Conservation (phyloP, 2,113 vertebrate species). For the Cryptomyrus ogoouensis region DNA sequence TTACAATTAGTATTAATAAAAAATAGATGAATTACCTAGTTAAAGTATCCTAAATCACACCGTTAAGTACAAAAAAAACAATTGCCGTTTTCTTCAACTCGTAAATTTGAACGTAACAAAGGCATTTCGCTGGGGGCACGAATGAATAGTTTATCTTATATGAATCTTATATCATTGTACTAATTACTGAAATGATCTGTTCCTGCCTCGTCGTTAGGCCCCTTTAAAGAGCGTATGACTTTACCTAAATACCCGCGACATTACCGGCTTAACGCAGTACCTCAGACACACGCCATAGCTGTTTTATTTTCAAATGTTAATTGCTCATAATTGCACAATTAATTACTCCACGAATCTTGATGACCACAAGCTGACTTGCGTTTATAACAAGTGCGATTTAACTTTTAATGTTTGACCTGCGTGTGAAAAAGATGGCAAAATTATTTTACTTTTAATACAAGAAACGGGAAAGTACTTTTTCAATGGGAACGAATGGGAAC, state of each 20-base stretch:
- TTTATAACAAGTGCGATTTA: not conserved
- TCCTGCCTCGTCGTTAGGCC: not conserved
- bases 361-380: not conserved
- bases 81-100: not conserved
- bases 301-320: constrained; percentile 2
- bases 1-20: not conserved
- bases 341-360: not conserved
- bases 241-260: not conserved
- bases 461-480: not conserved
- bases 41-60: not conserved
- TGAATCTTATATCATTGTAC: not conserved
- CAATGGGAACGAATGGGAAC: not conserved
- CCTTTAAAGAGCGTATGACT: not conserved
- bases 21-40: not conserved
- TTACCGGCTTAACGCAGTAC: not conserved
- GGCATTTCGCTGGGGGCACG: not conserved
- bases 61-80: not conserved
- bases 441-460: not conserved
- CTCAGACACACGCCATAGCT: not conserved
- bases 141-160: not conserved
- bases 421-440: not conserved
- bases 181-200: not conserved
- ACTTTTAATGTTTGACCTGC: not conserved
- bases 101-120: not conserved
- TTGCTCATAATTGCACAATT: not conserved